These are phyloP conservation scores for Calephelis nemesis DNA, from an alignment of 1,140 invertebrate genomes.

Conservation along the genomic window DNA sequence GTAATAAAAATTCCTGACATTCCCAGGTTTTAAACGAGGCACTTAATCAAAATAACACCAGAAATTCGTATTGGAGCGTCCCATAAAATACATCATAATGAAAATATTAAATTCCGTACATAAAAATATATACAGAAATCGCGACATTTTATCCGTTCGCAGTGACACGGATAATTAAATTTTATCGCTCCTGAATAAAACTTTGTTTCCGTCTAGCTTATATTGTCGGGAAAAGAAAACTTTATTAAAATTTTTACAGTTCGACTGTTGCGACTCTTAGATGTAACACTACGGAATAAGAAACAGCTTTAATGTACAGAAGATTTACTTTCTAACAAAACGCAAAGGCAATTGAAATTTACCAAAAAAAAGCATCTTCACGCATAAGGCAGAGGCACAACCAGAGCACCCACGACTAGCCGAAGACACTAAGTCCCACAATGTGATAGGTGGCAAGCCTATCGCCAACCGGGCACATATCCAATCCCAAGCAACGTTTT, in stretches of 20 bases:
- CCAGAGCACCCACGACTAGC: too few species aligned
- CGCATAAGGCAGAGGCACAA: too few species aligned
- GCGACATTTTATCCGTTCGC: conserved; percentile 12
- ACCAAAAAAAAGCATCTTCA: too few species aligned
- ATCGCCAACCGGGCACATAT: too few species aligned
- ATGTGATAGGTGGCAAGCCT: too few species aligned
- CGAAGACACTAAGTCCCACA: too few species aligned
- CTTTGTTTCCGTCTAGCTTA: conserved; percentile 3
- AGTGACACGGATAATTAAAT: conserved; percentile 12
- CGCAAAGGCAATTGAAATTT: too few species aligned
- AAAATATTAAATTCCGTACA: conserved; percentile 11
- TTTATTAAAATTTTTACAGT: neutral
- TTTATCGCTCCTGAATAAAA: conserved; percentile 4
- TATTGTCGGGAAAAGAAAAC: neutral
- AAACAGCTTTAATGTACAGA: too few species aligned
- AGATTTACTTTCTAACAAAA: too few species aligned
- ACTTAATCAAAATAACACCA: conserved; percentile 8
- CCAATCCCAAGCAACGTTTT: too few species aligned
- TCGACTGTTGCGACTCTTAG: neutral
- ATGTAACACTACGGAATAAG: too few species aligned
- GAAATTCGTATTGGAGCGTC: neutral
- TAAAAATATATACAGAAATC: conserved; percentile 12
- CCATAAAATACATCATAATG: conserved; percentile 11
- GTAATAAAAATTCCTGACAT: conserved; percentile 1
- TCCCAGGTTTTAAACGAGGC: conserved; percentile 1